Evolutionary conservation across 2,113 vertebrate genomes (phyloP), one percentile per base, ranked within the genome.

Genomic region (Neogale vison): DNA sequence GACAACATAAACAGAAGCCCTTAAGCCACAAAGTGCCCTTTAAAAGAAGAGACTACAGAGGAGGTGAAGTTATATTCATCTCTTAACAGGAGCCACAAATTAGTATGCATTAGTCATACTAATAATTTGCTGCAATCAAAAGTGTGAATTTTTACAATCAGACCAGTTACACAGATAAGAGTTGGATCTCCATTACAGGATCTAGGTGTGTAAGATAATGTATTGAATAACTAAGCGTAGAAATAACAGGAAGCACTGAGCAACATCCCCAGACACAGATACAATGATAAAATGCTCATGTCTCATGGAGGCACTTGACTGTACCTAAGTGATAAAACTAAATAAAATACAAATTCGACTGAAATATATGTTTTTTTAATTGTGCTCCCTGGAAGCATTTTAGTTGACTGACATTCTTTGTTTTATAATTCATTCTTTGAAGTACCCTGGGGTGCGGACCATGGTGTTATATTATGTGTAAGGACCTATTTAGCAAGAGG

Each of bases 381-480:
- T 96, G 90, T 59, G 65, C 96, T 69, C 39, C 72, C 65, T 88
- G 0, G 21, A 10, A 98, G 90, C 57, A 88, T 61, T 98, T 97
- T 23, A 96, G 82, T 29, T 63, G 74, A 87, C n/a, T 81, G 90
- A n/a, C 69, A 96, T 97, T 47, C 72, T 98, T 84, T 90, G 93
- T 97, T 97, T 93, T 96, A 98, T 98, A 98, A 98, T 98, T 93
- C 81, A n/a, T 86, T 65, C 34, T 97, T 94, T 71, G 42, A 96
- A 98, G 86, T 98, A 88, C 20, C 96, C 65, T 61, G 69, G 93
- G 97, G 98, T 95, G 80, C 61, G 98, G 88, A 96, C 82, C 96
- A 98, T 82, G 94, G 97, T 97, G 95, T 97, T 98, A 89, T 95
- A 98, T 98, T 99, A 98, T 47, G 45, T 47, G 45, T 47, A 47